Evolutionary conservation across 1,140 invertebrate genomes (phyloP).

Genomic region (Calephelis virginiensis): DNA sequence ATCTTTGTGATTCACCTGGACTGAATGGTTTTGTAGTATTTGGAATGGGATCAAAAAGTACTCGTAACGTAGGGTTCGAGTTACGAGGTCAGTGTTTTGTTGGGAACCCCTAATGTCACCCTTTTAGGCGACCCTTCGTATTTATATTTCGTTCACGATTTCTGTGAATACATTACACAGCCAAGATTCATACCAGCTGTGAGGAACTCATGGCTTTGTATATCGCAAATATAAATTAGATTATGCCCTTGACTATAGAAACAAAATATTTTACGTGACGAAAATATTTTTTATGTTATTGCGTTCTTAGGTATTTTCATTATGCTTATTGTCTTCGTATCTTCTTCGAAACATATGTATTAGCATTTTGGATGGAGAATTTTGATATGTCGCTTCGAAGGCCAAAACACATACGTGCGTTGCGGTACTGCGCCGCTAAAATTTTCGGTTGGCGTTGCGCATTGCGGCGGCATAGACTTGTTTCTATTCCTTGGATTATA

Average conservation of each 20-base stretch:
- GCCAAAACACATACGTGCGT: too few relatives aligned
- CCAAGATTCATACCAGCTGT: constrained; percentile 40
- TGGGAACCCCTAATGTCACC: constrained; percentile 51
- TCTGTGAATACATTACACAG: constrained; percentile 71
- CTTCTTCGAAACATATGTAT: too few relatives aligned
- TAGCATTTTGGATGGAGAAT: too few relatives aligned
- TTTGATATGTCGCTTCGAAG: too few relatives aligned
- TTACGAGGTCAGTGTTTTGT: constrained; percentile 54
- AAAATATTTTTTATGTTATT: neutral
- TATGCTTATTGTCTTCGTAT: too few relatives aligned
- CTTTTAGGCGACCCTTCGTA: constrained; percentile 55
- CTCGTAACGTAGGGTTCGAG: constrained; percentile 41
- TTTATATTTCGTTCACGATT: constrained; percentile 73
- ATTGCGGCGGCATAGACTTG: too few relatives aligned
- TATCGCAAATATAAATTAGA: constrained; percentile 12
- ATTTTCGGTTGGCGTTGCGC: too few relatives aligned
- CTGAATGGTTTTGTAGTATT: constrained; percentile 33
- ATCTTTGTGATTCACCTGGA: constrained; percentile 2
- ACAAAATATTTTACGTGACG: constrained; percentile 14
- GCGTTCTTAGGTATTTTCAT: neutral
- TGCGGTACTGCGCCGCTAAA: too few relatives aligned
- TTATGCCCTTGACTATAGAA: constrained; percentile 11
- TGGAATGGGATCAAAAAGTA: constrained; percentile 53
- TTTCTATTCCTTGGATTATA: too few relatives aligned
- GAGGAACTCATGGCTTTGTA: constrained; percentile 10